phyloP scores from a whole-genome alignment of 2,113 vertebrate genomes.

The Pedetes capensis region DNA sequence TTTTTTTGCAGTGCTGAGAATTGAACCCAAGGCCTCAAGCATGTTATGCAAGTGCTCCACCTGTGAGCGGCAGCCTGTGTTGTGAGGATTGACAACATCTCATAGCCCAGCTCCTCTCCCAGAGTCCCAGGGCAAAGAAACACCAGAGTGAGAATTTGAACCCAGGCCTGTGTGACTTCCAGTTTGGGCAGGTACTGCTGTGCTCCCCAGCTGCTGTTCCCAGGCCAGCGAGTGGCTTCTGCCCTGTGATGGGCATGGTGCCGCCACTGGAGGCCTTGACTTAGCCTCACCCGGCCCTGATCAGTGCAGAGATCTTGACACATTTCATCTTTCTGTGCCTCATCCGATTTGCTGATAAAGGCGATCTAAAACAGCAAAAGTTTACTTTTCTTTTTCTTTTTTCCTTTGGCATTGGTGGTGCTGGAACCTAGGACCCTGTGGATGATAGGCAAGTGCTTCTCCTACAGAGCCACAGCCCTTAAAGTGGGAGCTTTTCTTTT shows the following conservation, averaged over 20 bases:
- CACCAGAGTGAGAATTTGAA: background rate
- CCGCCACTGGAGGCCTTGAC: too few relatives aligned
- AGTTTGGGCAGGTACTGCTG: fast-evolving
- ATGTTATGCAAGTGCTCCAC: too few relatives aligned
- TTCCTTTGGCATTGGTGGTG: background rate
- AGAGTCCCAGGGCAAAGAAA: background rate
- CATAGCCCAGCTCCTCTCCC: background rate
- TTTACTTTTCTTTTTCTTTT: too few relatives aligned
- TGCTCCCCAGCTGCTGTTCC: too few relatives aligned
- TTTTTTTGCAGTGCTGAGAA: background rate
- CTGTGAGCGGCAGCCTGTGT: too few relatives aligned
- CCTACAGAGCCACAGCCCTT: background rate
- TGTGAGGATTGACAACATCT: background rate
- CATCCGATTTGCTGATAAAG: background rate
- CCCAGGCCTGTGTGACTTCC: background rate
- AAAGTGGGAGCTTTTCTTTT: background rate
- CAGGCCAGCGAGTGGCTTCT: background rate
- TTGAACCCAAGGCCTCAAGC: background rate
- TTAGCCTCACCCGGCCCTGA: background rate
- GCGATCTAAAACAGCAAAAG: background rate
- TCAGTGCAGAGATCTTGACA: background rate
- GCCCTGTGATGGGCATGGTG: background rate
- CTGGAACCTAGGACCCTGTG: background rate
- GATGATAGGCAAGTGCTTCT: background rate
- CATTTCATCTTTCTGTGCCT: background rate